Evolutionary conservation across 2,113 vertebrate species (phyloP).

Genomic region (Malaclemys terrapin): DNA sequence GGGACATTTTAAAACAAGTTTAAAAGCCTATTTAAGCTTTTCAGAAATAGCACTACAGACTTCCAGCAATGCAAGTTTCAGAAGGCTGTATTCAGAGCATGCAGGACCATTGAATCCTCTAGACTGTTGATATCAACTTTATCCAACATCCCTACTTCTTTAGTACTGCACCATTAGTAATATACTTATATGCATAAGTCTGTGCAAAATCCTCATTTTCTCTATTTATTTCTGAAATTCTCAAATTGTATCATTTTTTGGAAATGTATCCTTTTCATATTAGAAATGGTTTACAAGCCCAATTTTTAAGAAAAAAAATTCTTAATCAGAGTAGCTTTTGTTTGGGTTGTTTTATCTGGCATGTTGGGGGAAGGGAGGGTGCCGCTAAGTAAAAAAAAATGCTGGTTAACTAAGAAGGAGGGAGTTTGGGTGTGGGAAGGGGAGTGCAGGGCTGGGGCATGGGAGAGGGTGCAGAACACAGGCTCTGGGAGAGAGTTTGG

Average conservation of each 20-base stretch:
- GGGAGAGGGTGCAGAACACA: no score
- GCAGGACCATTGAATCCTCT: not conserved
- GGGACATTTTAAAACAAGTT: not conserved
- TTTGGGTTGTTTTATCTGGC: no score
- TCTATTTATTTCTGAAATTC: not conserved
- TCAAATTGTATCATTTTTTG: not conserved
- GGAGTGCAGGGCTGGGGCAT: no score
- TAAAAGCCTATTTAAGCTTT: not conserved
- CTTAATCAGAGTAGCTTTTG: not conserved
- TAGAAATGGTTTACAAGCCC: not conserved
- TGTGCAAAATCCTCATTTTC: not conserved
- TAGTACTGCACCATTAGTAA: not conserved
- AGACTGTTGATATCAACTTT: not conserved
- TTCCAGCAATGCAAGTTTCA: not conserved
- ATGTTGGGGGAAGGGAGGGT: no score
- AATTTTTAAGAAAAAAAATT: not conserved
- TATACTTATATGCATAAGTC: not conserved
- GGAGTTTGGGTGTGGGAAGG: no score
- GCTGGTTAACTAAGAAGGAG: no score
- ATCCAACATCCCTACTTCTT: not conserved
- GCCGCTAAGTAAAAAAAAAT: no score
- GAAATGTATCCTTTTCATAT: not conserved
- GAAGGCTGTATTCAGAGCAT: not conserved
- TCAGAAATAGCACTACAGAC: not conserved
- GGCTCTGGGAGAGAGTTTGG: no score